Conservation (phyloP, 1,140 invertebrate species). For the Dinoponera quadriceps region DNA sequence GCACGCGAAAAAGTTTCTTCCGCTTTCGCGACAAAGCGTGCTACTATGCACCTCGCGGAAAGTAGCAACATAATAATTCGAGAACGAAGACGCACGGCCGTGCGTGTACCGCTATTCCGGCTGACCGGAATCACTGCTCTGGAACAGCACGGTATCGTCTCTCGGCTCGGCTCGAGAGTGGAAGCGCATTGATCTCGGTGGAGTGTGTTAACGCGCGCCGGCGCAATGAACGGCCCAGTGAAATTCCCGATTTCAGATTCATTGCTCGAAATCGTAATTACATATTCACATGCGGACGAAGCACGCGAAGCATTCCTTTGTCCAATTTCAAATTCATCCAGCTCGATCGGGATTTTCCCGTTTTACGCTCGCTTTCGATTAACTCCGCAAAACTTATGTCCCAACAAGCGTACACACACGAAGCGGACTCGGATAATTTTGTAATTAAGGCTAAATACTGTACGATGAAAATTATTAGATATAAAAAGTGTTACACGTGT, state of each 20-base stretch:
- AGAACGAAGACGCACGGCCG: slow-evolving; percentile 76
- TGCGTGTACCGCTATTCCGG: slow-evolving; percentile 83
- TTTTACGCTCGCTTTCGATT: too few relatives aligned
- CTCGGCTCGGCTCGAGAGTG: slow-evolving; percentile 43
- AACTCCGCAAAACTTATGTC: too few relatives aligned
- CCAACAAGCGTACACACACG: too few relatives aligned
- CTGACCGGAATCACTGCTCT: slow-evolving; percentile 85
- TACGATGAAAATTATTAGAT: too few relatives aligned
- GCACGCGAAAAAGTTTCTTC: slow-evolving; percentile 72
- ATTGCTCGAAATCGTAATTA: not conserved
- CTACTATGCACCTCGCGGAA: slow-evolving; percentile 70
- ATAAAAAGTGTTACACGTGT: too few relatives aligned
- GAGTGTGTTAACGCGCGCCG: too few relatives aligned
- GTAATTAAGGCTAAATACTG: too few relatives aligned
- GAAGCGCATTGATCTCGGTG: slow-evolving; percentile 48
- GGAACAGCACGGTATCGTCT: slow-evolving; percentile 79
- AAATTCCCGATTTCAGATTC: not conserved
- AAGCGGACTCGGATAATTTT: too few relatives aligned
- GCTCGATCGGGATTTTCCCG: too few relatives aligned
- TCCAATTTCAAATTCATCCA: too few relatives aligned
- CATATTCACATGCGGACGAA: too few relatives aligned
- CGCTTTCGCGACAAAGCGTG: slow-evolving; percentile 77
- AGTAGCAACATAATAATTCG: slow-evolving; percentile 75
- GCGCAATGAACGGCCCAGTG: not conserved
- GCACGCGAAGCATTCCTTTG: too few relatives aligned